These are phyloP conservation scores for Karalla daura DNA, from an alignment of 2,797 vertebrate genomes.

Conservation along the genomic window DNA sequence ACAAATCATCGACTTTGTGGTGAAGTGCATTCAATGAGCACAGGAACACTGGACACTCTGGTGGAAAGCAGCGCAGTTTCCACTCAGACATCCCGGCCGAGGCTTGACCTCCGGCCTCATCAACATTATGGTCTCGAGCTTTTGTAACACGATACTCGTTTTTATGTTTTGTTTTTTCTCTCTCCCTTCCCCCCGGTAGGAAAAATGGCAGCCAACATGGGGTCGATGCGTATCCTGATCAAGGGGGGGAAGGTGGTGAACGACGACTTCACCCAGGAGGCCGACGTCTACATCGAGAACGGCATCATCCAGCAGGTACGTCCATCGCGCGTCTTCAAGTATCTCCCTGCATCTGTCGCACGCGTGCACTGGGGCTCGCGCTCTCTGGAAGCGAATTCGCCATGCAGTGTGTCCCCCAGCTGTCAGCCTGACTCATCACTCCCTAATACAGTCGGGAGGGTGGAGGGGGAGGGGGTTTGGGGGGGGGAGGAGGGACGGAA, in stretches of 20 bases:
- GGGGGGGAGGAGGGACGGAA: no score
- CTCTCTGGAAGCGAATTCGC: no score
- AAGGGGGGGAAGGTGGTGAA: constrained; percentile 99
- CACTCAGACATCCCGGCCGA: no score
- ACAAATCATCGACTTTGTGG: no score
- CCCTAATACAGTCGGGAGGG: constrained; percentile 19
- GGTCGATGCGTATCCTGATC: constrained; percentile 94
- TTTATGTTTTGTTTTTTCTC: no score
- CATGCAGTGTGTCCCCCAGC: constrained; percentile 16
- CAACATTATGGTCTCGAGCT: background rate
- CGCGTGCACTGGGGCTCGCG: background rate
- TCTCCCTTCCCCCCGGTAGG: no score
- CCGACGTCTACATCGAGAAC: constrained; percentile 97
- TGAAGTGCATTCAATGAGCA: no score
- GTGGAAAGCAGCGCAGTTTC: no score
- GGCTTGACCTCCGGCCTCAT: background rate
- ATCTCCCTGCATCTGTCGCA: background rate
- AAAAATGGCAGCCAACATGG: constrained; percentile 92
- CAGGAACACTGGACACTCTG: no score
- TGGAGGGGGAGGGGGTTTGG: no score
- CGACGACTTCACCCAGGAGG: constrained; percentile 96
- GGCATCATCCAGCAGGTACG: constrained; percentile 97
- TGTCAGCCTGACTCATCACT: constrained; percentile 42
- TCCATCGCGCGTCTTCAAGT: no score
- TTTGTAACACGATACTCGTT: no score